A percentile compares a stretch with the other conserved stretches of the same genome.
phyloP scores from a whole-genome alignment of 2,888 invertebrate species.

The Dermolepida albohirtum region DNA sequence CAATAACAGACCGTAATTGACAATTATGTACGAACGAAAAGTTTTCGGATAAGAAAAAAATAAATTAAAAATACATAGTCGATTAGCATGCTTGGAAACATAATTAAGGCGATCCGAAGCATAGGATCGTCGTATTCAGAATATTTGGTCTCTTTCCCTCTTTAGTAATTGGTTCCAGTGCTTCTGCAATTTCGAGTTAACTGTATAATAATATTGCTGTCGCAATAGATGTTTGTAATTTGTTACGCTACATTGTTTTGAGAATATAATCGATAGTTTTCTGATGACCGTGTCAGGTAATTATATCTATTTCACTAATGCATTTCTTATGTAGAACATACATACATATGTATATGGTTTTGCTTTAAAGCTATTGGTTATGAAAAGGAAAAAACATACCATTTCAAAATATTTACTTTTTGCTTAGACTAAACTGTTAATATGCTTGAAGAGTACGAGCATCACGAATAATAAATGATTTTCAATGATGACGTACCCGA shows the following conservation, averaged over 20 bases:
- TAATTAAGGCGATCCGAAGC: slow-evolving; percentile 23
- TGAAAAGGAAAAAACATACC: no score
- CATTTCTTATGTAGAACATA: no score
- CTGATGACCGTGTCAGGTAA: neutral
- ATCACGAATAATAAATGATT: no score
- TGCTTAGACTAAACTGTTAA: no score
- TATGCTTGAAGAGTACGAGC: no score
- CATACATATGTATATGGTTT: no score
- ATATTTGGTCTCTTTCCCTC: slow-evolving; percentile 23
- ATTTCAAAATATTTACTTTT: no score
- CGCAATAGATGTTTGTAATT: slow-evolving; percentile 36
- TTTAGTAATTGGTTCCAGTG: slow-evolving; percentile 40
- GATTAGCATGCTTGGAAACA: slow-evolving; percentile 5
- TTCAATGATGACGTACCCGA: no score
- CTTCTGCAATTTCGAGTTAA: slow-evolving; percentile 37
- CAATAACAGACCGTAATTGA: slow-evolving; percentile 10
- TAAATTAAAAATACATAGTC: slow-evolving; percentile 29
- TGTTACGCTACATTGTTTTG: slow-evolving; percentile 12
- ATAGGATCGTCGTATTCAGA: slow-evolving; percentile 5
- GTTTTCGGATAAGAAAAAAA: slow-evolving; percentile 12
- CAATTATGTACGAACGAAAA: slow-evolving; percentile 6
- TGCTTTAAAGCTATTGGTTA: no score
- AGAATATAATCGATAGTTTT: slow-evolving; percentile 23
- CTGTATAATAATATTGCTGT: slow-evolving; percentile 30
- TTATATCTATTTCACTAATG: no score